Evolutionary conservation across 1,140 invertebrate species (phyloP), one percentile per base, ranked within the genome.

Genomic region (Thaumatotibia leucotreta): DNA sequence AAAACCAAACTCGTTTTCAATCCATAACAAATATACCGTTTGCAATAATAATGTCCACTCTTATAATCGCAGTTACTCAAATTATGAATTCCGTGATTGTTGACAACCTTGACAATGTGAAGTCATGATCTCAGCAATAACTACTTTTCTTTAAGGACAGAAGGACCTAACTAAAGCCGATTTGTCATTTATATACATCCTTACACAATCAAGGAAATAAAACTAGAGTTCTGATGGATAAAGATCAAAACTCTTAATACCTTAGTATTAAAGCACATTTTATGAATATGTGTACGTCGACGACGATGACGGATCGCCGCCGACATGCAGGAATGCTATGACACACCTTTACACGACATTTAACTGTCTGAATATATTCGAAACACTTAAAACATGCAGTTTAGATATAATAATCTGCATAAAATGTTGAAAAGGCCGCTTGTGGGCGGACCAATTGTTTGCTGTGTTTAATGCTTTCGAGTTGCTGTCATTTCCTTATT

Each of bases 61-160:
- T 2, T 20, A 45, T 20, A 45, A 45, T 45, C 39, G 17, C 17
- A 45, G 39, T 45, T 8, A 45, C 39, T 45, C 17, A 45, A n/a
- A n/a, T n/a, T 45, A 45, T 20, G 27, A 29, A 27, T 58, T 58
- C 52, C 24, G 52, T 58, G 52, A 58, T 27, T 58, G 52, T 58
- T 27, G 52, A 27, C 52, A 29, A 27, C 52, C 52, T 58, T 58
- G 52, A 29, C 52, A 58, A 14, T 58, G 52, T 27, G 23, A 29
- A 27, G 27, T 58, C n/a, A 45, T 54, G 27, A 58, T 58, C n/a
- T 58, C 10, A 58, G 52, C 27, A 4, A 23, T 54, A 29, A 3
- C 14, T 27, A 14, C 14, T 45, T 45, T 9, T 8, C 39, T 45
- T 8, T 8, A n/a, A 17, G n/a, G 4, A 45, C 39, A 45, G 9